Percentiles rank a stretch among this genome's conserved stretches.
Evolutionary conservation across 2,888 invertebrate genomes (phyloP).

Genomic region (Zygothrica quintamaculata): DNA sequence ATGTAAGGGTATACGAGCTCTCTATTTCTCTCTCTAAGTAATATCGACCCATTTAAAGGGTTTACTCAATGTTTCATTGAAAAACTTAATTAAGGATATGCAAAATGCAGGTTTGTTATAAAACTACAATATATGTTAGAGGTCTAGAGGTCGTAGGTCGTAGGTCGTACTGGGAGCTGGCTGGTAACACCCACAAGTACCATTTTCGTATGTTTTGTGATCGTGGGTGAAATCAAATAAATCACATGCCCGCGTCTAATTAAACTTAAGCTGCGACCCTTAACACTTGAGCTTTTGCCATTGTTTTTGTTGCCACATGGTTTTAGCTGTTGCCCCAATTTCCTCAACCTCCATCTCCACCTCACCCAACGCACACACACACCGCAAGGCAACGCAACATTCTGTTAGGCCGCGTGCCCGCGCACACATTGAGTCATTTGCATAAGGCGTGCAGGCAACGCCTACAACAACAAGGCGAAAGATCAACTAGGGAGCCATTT

Average conservation of each 20-base stretch:
- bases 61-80: neutral
- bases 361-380: no score
- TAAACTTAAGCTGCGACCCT: conserved; percentile 83
- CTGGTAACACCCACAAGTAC: conserved; percentile 24
- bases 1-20: no score
- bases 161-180: no score
- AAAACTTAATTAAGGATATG: neutral
- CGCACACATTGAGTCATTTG: conserved; percentile 67
- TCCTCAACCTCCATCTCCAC: neutral
- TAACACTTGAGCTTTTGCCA: conserved; percentile 72
- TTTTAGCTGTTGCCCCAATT: conserved; percentile 20
- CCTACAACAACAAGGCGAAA: conserved; percentile 69
- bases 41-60: neutral
- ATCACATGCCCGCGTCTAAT: conserved; percentile 83
- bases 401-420: conserved; percentile 40
- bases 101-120: neutral
- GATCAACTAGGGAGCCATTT: conserved; percentile 75
- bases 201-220: conserved; percentile 18
- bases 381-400: no score
- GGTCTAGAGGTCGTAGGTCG: no score
- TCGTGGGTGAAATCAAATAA: conserved; percentile 75
- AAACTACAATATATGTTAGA: neutral
- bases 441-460: conserved; percentile 60
- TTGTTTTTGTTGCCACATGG: conserved; percentile 33
- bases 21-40: no score